These are phyloP conservation scores for Gyps fulvus DNA, from an alignment of 2,113 vertebrate species.

Conservation along the genomic window DNA sequence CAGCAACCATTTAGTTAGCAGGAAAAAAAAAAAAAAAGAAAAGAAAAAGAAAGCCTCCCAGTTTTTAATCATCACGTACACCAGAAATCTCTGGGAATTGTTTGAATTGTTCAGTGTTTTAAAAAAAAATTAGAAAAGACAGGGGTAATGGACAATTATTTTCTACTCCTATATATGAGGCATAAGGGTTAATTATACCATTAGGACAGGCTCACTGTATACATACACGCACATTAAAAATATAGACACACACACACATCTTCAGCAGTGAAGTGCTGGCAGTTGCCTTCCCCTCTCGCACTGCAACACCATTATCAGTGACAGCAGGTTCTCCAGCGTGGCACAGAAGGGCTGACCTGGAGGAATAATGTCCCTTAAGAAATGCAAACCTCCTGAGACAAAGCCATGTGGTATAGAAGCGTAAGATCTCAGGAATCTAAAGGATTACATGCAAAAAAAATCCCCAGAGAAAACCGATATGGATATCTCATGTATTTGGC, in stretches of 20 bases:
- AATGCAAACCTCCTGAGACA: not conserved
- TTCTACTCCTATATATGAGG: not conserved
- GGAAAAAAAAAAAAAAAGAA: too few species aligned
- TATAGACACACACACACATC: not conserved
- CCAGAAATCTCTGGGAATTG: not conserved
- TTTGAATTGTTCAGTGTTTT: not conserved
- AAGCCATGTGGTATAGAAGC: not conserved
- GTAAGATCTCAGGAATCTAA: not conserved
- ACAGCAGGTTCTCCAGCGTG: not conserved
- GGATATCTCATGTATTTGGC: not conserved
- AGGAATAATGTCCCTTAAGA: not conserved
- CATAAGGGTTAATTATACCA: not conserved
- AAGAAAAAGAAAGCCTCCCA: not conserved
- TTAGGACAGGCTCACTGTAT: not conserved
- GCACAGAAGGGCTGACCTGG: not conserved
- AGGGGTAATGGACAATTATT: not conserved
- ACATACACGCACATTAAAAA: not conserved
- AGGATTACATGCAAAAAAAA: not conserved
- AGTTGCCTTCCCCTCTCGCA: not conserved
- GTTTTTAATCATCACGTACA: not conserved
- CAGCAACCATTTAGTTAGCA: not conserved
- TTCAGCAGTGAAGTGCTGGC: fast-evolving
- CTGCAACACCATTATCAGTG: not conserved
- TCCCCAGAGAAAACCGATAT: not conserved
- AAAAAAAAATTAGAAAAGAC: not conserved